These are phyloP conservation scores for Epinotia nisella DNA, from an alignment of 2,888 invertebrate genomes.

Conservation along the genomic window DNA sequence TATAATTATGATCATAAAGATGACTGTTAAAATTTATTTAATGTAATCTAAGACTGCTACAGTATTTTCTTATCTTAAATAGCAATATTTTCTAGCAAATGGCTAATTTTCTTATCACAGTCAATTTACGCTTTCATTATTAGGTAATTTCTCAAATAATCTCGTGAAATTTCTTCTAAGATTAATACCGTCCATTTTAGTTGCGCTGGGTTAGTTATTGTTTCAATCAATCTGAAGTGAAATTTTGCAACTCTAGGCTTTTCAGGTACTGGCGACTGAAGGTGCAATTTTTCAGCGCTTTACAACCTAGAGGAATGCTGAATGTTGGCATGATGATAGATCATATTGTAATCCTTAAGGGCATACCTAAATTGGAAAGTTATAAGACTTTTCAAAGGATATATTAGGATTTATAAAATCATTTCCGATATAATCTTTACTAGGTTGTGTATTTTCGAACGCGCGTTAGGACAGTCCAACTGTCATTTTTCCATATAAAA, in stretches of 20 bases:
- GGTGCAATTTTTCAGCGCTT: neutral
- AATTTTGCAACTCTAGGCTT: constrained; percentile 21
- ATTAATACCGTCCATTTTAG: constrained; percentile 17
- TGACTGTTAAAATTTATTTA: too few relatives aligned
- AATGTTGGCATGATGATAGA: neutral
- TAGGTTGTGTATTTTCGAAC: too few relatives aligned
- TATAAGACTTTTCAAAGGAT: too few relatives aligned
- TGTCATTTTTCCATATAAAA: too few relatives aligned
- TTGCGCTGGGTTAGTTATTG: constrained; percentile 17
- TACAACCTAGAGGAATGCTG: neutral
- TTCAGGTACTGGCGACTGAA: neutral
- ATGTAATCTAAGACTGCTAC: neutral
- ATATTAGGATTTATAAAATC: too few relatives aligned
- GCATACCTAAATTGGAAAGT: too few relatives aligned
- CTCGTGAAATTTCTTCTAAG: constrained; percentile 4
- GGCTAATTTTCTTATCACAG: neutral
- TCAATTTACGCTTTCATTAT: constrained; percentile 12
- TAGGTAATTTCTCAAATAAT: constrained; percentile 12
- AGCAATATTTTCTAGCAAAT: neutral
- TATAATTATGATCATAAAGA: too few relatives aligned
- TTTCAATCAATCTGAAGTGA: constrained; percentile 11
- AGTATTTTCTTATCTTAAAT: neutral
- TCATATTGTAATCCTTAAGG: neutral
- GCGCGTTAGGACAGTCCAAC: too few relatives aligned
- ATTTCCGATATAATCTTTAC: too few relatives aligned